A percentile compares a stretch with the other conserved stretches of the same genome.
Evolutionary conservation across 2,797 vertebrate species (phyloP).

Genomic region (Chloroceryle amazona): DNA sequence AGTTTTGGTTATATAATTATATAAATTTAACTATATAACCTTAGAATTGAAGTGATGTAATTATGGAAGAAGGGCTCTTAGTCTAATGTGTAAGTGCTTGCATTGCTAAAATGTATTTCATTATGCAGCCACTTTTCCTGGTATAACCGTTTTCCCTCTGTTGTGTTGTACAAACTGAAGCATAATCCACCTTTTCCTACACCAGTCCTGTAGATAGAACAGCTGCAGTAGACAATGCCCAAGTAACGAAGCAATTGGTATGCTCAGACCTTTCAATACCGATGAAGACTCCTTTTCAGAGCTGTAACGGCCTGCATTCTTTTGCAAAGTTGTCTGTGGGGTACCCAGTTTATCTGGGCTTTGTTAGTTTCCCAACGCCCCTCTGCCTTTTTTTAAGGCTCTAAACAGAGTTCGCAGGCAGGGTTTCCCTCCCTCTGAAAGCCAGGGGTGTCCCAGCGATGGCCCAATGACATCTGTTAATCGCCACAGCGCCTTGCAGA

Average conservation of each 20-base stretch:
- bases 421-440: no score
- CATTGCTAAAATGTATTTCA: background rate
- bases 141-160: background rate
- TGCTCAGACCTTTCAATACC: background rate
- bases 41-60: background rate
- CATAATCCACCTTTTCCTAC: background rate
- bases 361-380: background rate
- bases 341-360: background rate
- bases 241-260: background rate
- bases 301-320: background rate
- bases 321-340: background rate
- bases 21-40: background rate
- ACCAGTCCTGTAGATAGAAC: background rate
- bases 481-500: rapidly evolving
- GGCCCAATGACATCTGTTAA: background rate
- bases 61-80: background rate
- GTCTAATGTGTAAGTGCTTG: background rate
- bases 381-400: background rate
- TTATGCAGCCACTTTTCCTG: no score
- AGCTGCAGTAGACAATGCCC: background rate
- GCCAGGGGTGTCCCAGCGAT: background rate
- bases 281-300: background rate
- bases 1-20: background rate
- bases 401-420: rapidly evolving
- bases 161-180: background rate